A percentile compares a stretch with the other conserved stretches of the same genome.
These are phyloP conservation scores for Stramonita haemastoma DNA, from an alignment of 2,888 invertebrate genomes.

Conservation along the genomic window DNA sequence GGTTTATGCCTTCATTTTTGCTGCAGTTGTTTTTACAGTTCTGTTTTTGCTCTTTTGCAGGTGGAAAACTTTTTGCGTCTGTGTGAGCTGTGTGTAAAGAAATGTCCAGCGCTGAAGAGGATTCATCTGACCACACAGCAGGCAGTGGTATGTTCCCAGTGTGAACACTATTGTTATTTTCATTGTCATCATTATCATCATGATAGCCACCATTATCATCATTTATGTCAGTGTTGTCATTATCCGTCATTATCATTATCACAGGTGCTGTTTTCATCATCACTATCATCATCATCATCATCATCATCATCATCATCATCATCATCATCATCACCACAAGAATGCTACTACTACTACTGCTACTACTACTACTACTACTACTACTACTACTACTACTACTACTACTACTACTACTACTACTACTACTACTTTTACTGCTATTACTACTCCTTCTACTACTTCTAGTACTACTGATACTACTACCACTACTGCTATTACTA, in stretches of 20 bases:
- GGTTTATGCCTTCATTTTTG: too few species aligned
- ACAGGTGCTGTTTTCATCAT: not conserved
- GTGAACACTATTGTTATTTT: too few species aligned
- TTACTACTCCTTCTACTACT: constrained; percentile 32
- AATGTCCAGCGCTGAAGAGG: constrained; percentile 79
- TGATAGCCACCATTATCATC: not conserved
- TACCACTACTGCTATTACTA: constrained; percentile 28
- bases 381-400: constrained; percentile 13
- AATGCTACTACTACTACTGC: constrained; percentile 16
- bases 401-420: not conserved
- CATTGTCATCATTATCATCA: not conserved
- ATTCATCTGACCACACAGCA: constrained; percentile 81
- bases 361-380: constrained; percentile 31
- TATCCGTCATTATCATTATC: not conserved
- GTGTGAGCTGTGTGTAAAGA: constrained; percentile 87
- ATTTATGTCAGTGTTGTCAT: too few species aligned
- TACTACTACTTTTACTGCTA: constrained; percentile 13
- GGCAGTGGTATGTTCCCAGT: not conserved
- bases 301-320: not conserved
- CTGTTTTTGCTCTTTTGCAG: constrained; percentile 78
- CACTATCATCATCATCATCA: too few species aligned
- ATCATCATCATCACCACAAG: not conserved
- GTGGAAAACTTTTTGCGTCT: constrained; percentile 90
- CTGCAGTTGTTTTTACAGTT: not conserved
- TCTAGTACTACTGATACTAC: constrained; percentile 29